Base-by-base conservation (phyloP, 2,797 vertebrate species). In the Rhinatrema bivittatum region DNA sequence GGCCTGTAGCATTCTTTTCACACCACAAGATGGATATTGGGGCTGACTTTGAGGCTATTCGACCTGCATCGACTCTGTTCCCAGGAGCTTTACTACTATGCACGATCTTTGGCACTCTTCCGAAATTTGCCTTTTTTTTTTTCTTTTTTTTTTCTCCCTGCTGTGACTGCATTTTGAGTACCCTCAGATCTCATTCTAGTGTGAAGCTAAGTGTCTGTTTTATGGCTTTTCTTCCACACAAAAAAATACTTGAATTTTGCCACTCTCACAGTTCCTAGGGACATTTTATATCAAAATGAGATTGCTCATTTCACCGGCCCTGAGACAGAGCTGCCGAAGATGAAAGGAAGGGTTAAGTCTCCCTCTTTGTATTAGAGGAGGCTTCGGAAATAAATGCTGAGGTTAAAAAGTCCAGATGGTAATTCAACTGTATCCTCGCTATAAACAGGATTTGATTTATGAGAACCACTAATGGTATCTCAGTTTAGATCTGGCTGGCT, bases 341-440 rank as follows among this genome's bases (percentile, higher is more conserved):
- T 84, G 70, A 85, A 85, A 85, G 62, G 70, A 83, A 78, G 77
- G 68, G 76, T 82, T 81, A 83, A 78, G 66, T 74, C 76, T n/a
- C 76, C 64, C 75, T 79, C 71, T 71, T 74, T 81, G 66, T 84
- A 86, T 80, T 66, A 73, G 65, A 68, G 68, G 62, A 77, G 67
- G 81, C 67, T 71, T 87, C 64, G 71, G 81, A 87, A 90, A 89
- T 89, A 91, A 91, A 92, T 86, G 87, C 85, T 78, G 70, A 87
- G 87, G 86, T 91, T 89, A 88, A 87, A 87, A 88, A 89, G 88
- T 89, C 89, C 90, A 95, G 92, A 94, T 92, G 91, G 86, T 88
- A 87, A 92, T 91, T 91, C 88, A 82, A 86, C 82, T 68, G 72
- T 86, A 85, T 85, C 84, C 83, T 68, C 49, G 59, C 85, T 86